Percentiles rank a stretch among this genome's conserved stretches.
phyloP scores from a whole-genome alignment of 1,140 invertebrate genomes.

The Diorhabda sublineata region DNA sequence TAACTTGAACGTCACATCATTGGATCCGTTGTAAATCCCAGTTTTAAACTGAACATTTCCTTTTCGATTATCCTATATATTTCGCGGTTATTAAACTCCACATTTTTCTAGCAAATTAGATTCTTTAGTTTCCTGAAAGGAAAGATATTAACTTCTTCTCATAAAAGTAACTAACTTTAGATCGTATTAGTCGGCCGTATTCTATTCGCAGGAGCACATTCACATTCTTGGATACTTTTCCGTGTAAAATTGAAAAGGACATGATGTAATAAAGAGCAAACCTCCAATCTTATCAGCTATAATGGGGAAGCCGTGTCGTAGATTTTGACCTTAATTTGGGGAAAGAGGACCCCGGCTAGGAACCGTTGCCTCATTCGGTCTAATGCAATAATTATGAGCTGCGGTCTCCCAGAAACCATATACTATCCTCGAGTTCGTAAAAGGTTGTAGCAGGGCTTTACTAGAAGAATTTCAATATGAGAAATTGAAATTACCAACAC shows the following conservation, averaged over 20 bases:
- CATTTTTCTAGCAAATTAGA: too few species aligned
- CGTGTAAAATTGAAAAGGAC: constrained; percentile 15
- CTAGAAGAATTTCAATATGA: too few species aligned
- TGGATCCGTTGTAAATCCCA: too few species aligned
- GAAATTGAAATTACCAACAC: background rate
- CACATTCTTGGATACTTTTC: background rate
- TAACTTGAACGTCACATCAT: too few species aligned
- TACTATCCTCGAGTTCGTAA: background rate
- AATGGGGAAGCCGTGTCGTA: constrained; percentile 9
- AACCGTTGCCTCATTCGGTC: constrained; percentile 5
- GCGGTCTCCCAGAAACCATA: constrained; percentile 20
- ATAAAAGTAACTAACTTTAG: background rate
- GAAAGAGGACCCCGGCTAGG: constrained; percentile 13
- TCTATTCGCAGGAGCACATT: background rate
- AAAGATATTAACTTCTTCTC: constrained; percentile 1
- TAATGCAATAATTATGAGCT: constrained; percentile 33
- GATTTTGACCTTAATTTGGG: constrained; percentile 16
- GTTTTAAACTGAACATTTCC: too few species aligned
- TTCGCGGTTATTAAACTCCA: too few species aligned
- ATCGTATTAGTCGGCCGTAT: background rate
- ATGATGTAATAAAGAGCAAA: constrained; percentile 14
- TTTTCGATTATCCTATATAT: too few species aligned
- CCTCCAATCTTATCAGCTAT: constrained; percentile 14
- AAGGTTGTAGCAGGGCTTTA: too few species aligned
- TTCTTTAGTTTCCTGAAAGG: background rate